Conservation (phyloP, 1,140 invertebrate genomes). For the Phortica variegata region DNA sequence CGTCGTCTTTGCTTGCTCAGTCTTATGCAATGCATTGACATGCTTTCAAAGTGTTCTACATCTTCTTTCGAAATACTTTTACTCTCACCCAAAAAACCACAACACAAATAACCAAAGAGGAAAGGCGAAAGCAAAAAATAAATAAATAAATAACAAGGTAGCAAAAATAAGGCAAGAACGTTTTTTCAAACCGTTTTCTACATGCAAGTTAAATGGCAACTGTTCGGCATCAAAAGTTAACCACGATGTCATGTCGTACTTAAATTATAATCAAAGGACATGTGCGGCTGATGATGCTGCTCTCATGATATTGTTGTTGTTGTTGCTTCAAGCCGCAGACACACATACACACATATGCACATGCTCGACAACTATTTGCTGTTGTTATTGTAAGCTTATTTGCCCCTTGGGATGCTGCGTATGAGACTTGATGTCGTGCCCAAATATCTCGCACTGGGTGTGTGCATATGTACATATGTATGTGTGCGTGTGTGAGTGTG, state of each 20-base stretch:
- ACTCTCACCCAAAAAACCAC: conserved; percentile 8
- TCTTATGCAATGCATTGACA: too few species aligned
- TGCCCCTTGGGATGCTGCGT: conserved; percentile 28
- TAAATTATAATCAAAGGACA: conserved; percentile 55
- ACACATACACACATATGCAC: conserved; percentile 13
- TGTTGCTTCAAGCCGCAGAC: not conserved
- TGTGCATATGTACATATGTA: too few species aligned
- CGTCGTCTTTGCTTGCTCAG: too few species aligned
- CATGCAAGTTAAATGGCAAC: too few species aligned
- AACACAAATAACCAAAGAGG: conserved; percentile 9
- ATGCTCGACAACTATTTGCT: conserved; percentile 6
- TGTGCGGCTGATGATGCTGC: conserved; percentile 13
- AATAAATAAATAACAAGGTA: conserved; percentile 3
- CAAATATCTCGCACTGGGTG: too few species aligned
- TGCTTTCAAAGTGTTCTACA: too few species aligned
- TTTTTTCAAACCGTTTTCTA: too few species aligned
- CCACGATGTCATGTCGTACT: conserved; percentile 52
- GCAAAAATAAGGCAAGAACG: too few species aligned
- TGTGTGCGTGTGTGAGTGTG: too few species aligned
- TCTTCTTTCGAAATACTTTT: too few species aligned
- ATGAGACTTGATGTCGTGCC: too few species aligned
- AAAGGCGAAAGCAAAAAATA: not conserved
- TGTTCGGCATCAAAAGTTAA: conserved; percentile 35
- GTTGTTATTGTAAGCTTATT: conserved; percentile 35
- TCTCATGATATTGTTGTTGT: conserved; percentile 21